These are phyloP conservation scores for pig (Sus scrofa) DNA, from an alignment of 2,113 vertebrate species.

Conservation along the genomic window T2T-Sscrofa CM000825.6:159432501-159433000, in stretches of 20 bases:
- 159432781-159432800: not conserved
- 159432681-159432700: not conserved
- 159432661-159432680: not conserved
- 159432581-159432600: not conserved
- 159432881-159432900: not conserved
- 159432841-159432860: not conserved
- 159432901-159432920: not conserved
- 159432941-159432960: not conserved
- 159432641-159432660: not conserved
- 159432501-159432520: not conserved
- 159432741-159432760: no score
- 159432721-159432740: not conserved
- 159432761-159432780: not conserved
- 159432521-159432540: not conserved
- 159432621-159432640: not conserved
- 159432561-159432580: not conserved
- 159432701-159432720: not conserved
- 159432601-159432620: not conserved
- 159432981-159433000: rapidly evolving
- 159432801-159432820: not conserved
- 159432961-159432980: not conserved
- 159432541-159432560: not conserved
- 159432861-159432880: not conserved
- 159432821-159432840: not conserved
- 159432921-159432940: not conserved